Percentiles rank a stretch among this genome's conserved stretches.
phyloP scores from a whole-genome alignment of 2,113 vertebrate species.

The Megaleporinus macrocephalus region DNA sequence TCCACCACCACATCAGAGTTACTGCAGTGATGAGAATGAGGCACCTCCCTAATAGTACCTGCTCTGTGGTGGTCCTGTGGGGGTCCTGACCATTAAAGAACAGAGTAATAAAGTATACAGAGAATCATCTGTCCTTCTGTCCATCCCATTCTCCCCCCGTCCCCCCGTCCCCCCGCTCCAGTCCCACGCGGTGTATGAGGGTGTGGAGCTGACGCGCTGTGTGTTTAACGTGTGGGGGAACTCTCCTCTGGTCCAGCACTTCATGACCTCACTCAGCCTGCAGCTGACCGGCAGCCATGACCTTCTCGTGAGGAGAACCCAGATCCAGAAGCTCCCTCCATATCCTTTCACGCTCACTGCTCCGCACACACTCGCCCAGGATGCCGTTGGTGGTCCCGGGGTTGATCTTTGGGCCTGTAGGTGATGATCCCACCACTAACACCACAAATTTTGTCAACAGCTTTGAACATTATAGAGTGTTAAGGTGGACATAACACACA shows the following conservation, averaged over 20 bases:
- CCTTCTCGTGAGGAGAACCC: slow-evolving; percentile 20
- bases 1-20: no score
- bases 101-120: no score
- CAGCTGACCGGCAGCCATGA: neutral
- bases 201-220: neutral
- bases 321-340: slow-evolving; percentile 24
- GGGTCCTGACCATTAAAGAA: no score
- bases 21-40: no score
- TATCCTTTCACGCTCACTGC: slow-evolving; percentile 12
- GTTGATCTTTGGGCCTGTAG: no score
- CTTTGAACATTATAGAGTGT: no score
- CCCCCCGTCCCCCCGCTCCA: neutral
- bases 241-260: slow-evolving; percentile 28
- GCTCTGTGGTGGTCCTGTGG: no score
- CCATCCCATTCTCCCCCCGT: neutral
- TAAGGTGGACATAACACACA: no score
- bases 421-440: no score
- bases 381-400: no score
- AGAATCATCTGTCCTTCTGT: neutral
- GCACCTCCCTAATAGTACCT: no score
- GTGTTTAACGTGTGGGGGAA: slow-evolving; percentile 44
- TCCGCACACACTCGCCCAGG: neutral
- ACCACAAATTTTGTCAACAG: no score
- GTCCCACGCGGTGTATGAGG: neutral
- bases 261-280: neutral